phyloP scores from a whole-genome alignment of 1,140 invertebrate species.

The Halictus rubicundus region DNA sequence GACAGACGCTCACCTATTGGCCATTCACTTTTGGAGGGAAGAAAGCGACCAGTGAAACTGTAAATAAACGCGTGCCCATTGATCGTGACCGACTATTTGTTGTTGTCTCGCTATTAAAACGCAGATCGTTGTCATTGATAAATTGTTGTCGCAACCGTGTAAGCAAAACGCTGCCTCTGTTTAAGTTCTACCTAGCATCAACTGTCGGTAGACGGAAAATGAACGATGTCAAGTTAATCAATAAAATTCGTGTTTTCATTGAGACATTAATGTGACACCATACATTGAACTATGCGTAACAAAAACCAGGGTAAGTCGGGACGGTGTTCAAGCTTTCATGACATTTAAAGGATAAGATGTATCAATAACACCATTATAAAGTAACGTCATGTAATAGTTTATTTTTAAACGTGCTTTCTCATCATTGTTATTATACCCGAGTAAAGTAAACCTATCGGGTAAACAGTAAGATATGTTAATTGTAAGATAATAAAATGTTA shows the following conservation, averaged over 20 bases:
- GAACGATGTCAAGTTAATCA: constrained; percentile 43
- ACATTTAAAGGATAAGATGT: background rate
- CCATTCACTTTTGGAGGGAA: constrained; percentile 37
- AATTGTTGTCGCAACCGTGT: background rate
- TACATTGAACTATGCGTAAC: background rate
- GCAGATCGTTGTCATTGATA: background rate
- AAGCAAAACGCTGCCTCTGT: background rate
- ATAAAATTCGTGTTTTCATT: constrained; percentile 56
- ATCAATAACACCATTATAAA: too few relatives aligned
- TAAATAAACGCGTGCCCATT: constrained; percentile 28
- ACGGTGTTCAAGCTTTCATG: background rate
- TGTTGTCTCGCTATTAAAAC: background rate
- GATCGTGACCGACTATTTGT: background rate
- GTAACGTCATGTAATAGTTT: too few relatives aligned
- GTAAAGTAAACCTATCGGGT: too few relatives aligned
- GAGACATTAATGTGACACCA: constrained; percentile 17
- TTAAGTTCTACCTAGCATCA: background rate
- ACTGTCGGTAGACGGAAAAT: background rate
- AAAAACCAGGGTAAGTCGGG: background rate
- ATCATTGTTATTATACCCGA: too few relatives aligned
- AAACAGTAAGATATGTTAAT: too few relatives aligned
- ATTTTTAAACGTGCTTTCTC: too few relatives aligned
- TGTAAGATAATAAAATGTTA: too few relatives aligned
- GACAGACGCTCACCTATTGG: background rate
- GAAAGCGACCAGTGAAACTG: constrained; percentile 1